Conservation (phyloP, 1,140 invertebrate genomes). For the Protaetia brevitarsis region DNA sequence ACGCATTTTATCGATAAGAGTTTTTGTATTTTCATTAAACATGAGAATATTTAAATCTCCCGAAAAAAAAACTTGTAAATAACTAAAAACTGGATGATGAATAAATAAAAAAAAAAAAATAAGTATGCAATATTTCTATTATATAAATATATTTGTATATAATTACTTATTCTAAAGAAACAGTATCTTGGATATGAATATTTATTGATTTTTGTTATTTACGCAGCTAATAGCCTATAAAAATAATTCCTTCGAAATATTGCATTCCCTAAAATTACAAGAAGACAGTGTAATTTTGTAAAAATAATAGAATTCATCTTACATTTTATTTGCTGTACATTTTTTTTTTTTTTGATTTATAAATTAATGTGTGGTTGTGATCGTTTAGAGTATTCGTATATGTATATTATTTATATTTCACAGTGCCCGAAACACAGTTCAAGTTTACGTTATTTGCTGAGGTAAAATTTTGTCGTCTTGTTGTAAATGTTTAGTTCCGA, state of each 20-base stretch:
- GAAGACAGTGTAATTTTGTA: neutral
- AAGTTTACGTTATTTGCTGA: neutral
- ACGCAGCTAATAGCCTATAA: conserved; percentile 27
- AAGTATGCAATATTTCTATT: conserved; percentile 44
- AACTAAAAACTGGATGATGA: conserved; percentile 16
- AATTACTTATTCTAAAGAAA: conserved; percentile 13
- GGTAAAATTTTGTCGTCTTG: neutral
- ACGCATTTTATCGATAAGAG: conserved; percentile 21
- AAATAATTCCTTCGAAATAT: conserved; percentile 30
- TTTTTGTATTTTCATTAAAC: conserved; percentile 41
- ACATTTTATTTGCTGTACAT: neutral
- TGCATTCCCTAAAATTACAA: conserved; percentile 33
- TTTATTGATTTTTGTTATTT: conserved; percentile 35
- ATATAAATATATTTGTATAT: conserved; percentile 31
- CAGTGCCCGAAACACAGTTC: neutral
- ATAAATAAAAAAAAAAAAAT: conserved; percentile 14
- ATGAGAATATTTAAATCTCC: conserved; percentile 42
- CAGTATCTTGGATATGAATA: conserved; percentile 24
- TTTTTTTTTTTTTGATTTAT: conserved; percentile 16
- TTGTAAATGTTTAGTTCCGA: too few species aligned
- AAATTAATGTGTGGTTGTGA: conserved; percentile 33
- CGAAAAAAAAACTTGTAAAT: conserved; percentile 32
- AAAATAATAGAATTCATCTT: neutral
- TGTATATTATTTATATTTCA: conserved; percentile 25
- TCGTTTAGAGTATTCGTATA: conserved; percentile 26